Evolutionary conservation across 2,888 invertebrate species (phyloP).

Genomic region (Drosophila macrospina): DNA sequence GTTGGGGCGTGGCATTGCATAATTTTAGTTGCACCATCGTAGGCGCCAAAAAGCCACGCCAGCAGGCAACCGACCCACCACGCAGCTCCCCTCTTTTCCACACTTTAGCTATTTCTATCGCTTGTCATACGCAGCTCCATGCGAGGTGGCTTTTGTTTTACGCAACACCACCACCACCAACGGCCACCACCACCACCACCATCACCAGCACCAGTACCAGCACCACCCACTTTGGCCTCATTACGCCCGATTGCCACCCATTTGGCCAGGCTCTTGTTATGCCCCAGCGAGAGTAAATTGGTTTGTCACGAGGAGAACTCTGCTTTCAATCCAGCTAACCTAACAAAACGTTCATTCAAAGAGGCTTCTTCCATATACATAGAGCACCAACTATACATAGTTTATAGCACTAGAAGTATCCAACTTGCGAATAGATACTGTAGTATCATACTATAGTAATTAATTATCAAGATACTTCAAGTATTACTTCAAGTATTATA

Average conservation of each 20-base stretch:
- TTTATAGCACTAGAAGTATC: not conserved
- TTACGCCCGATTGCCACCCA: conserved; percentile 3
- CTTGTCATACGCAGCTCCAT: conserved; percentile 65
- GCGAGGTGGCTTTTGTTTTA: conserved; percentile 59
- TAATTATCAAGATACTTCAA: no score
- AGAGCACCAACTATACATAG: not conserved
- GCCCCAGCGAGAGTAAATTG: conserved; percentile 15
- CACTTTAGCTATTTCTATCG: conserved; percentile 51
- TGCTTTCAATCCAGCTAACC: not conserved
- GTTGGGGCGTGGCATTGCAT: conserved; percentile 75
- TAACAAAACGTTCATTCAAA: no score
- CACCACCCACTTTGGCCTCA: conserved; percentile 1
- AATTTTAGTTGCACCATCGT: conserved; percentile 76
- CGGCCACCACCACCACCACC: not conserved
- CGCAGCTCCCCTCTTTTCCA: not conserved
- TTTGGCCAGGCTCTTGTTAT: conserved; percentile 3
- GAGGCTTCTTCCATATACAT: not conserved
- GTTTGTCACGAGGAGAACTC: conserved; percentile 5
- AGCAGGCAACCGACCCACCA: conserved; percentile 35
- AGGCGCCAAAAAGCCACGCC: conserved; percentile 69
- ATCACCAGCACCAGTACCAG: not conserved
- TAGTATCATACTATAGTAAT: no score
- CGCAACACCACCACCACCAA: conserved; percentile 10
- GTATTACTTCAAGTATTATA: no score
- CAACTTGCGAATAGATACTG: no score